Percentiles rank a stretch among this genome's conserved stretches.
Conservation (phyloP, 2,113 vertebrate species). For the Daboia siamensis region DNA sequence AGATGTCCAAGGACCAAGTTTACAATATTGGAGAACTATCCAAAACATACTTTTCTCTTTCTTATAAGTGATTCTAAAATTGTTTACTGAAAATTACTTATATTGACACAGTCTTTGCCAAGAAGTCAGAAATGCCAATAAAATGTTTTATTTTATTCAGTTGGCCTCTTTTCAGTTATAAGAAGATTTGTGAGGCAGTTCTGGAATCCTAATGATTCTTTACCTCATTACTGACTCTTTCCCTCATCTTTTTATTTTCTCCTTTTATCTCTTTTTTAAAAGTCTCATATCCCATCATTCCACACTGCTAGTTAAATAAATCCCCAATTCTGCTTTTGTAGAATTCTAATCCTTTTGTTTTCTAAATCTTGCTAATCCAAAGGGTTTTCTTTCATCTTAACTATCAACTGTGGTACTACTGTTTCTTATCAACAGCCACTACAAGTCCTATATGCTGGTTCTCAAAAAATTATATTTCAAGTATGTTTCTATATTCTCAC, state of each 20-base stretch:
- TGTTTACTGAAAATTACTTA: constrained; percentile 1
- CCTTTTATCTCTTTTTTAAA: constrained; percentile 70
- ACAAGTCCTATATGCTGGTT: constrained; percentile 51
- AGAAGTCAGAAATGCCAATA: constrained; percentile 52
- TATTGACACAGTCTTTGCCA: constrained; percentile 62
- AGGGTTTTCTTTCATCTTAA: constrained; percentile 72
- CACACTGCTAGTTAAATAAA: constrained; percentile 73
- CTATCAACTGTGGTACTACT: constrained; percentile 65
- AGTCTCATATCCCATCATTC: constrained; percentile 65
- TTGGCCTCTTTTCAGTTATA: constrained; percentile 69
- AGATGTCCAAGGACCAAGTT: neutral
- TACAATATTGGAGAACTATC: neutral
- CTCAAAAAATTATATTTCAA: constrained; percentile 62
- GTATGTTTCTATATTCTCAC: constrained; percentile 56
- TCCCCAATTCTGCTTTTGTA: constrained; percentile 77
- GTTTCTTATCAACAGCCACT: constrained; percentile 59
- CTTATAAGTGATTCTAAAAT: constrained; percentile 31
- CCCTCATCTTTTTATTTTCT: constrained; percentile 50
- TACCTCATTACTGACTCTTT: constrained; percentile 44
- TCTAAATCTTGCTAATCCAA: constrained; percentile 74
- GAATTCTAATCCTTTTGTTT: constrained; percentile 78
- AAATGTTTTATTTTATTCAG: constrained; percentile 33
- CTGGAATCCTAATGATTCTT: constrained; percentile 52
- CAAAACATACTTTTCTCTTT: neutral
- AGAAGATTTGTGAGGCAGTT: constrained; percentile 68